phyloP scores from a whole-genome alignment of 64 coral and sea anemone genomes.

The Porites australiensis region DNA sequence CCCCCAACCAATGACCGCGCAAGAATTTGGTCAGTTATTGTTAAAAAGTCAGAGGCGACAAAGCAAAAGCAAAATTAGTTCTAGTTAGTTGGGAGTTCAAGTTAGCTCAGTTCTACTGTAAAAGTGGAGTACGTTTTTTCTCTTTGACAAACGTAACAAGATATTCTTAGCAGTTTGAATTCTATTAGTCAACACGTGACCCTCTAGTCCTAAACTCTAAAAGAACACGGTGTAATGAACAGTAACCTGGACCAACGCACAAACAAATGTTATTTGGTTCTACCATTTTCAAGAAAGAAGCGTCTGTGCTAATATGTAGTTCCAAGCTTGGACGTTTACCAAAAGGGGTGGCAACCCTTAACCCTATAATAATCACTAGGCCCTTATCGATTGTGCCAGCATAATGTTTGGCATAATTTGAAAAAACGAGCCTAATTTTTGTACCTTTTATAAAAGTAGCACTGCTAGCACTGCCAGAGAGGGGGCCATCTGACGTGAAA shows the following conservation, averaged over 20 bases:
- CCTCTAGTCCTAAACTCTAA: conserved; percentile 1
- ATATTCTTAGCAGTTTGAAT: conserved; percentile 7
- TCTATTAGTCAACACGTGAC: conserved; percentile 5
- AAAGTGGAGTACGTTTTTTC: conserved; percentile 11
- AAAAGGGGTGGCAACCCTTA: no score
- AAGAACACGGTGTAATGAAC: neutral
- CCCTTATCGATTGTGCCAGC: no score
- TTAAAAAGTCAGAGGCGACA: conserved; percentile 7
- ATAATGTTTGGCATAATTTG: no score
- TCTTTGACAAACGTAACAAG: neutral
- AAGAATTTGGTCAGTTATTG: no score
- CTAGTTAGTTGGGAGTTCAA: neutral
- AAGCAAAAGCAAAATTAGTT: conserved; percentile 8
- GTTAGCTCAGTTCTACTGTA: conserved; percentile 10
- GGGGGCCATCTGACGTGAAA: no score
- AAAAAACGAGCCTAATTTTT: no score
- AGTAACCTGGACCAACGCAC: neutral
- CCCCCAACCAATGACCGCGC: neutral
- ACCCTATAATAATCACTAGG: no score
- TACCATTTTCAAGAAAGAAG: conserved; percentile 10
- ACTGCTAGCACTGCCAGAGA: no score
- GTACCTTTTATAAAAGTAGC: no score
- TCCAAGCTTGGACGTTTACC: no score
- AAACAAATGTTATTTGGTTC: conserved; percentile 2
- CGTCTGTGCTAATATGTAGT: no score